Percentiles rank a stretch among this genome's conserved stretches.
phyloP scores from a whole-genome alignment of 2,888 invertebrate genomes.

The Meloe dianella region DNA sequence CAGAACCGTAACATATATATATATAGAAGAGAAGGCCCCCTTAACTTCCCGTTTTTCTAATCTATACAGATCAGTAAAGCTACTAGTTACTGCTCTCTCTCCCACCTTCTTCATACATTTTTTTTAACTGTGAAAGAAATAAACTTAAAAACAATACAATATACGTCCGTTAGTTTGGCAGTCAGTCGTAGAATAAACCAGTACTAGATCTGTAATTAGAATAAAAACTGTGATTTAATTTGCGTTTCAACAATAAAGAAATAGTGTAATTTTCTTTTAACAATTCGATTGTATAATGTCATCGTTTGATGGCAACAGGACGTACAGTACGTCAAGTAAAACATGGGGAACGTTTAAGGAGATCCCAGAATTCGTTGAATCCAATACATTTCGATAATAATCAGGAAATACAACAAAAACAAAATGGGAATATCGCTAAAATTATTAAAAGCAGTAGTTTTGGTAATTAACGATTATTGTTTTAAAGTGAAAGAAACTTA shows the following conservation, averaged over 20 bases:
- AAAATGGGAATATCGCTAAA: conserved; percentile 33
- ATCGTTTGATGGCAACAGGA: conserved; percentile 70
- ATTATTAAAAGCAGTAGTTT: conserved; percentile 39
- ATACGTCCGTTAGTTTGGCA: conserved; percentile 26
- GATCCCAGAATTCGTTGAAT: conserved; percentile 53
- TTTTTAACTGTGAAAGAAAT: conserved; percentile 25
- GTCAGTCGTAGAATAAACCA: conserved; percentile 5
- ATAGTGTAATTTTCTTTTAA: conserved; percentile 5
- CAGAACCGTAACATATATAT: conserved; percentile 20
- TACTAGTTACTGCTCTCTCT: background rate
- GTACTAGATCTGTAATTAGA: background rate
- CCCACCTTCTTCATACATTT: conserved; percentile 33
- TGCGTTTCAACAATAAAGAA: background rate
- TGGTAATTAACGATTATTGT: conserved; percentile 32
- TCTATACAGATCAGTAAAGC: conserved; percentile 32
- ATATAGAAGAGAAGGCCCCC: conserved; percentile 18
- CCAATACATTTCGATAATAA: conserved; percentile 38
- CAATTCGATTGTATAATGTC: conserved; percentile 50
- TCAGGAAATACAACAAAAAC: conserved; percentile 16
- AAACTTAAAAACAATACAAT: conserved; percentile 32
- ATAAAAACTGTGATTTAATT: background rate
- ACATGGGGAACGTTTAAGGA: conserved; percentile 66
- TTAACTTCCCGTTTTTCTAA: conserved; percentile 54
- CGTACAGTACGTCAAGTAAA: conserved; percentile 76
- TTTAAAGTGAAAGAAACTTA: background rate